Base-by-base conservation (phyloP, 2,888 invertebrate genomes). In the Ectemnius cavifrons region DNA sequence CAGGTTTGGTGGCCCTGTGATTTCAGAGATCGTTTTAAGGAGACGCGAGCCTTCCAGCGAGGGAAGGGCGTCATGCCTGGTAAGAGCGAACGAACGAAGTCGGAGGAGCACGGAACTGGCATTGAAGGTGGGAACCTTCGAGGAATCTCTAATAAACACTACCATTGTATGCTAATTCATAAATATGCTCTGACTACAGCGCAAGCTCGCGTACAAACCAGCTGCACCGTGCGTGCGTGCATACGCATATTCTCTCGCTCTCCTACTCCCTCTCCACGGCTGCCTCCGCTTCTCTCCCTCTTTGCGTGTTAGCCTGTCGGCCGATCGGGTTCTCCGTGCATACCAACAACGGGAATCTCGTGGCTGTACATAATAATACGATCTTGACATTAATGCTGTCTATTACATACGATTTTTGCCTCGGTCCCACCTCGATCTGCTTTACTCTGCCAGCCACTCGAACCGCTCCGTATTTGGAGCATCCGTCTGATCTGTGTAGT, bases 111-210 rank as follows among this genome's bases (percentile, higher is more conserved):
- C 79, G 78, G 60, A 75, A 75, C 71, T 71, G 77, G 77, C 79
- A 77, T 78, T 72, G 71, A 73, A 83, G 83, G 83, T 83, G 83
- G 83, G 73, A 83, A 83, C 83, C 83, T 80, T 83, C 78, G 77
- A 84, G 77, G 83, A 83, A 81, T 85, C 83, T 84, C 84, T 87
- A 85, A 87, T 87, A 87, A 87, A 86, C 84, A 85, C 82, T 71
- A 71, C 82, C 84, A 88, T 88, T 88, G 88, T 88, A 87, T 88
- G 88, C 80, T 86, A 88, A 88, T 88, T 78, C 77, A 82, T 84
- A 83, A 87, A 86, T 86, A 83, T 84, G 81, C 78, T 66, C 79
- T 65, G 78, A 77, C 78, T 77, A 78, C 79, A 78, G 79, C 78
- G 78, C 79, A 83, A 79, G 81, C 81, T 83, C 77, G 82, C 77